Evolutionary conservation across 2,888 invertebrate genomes (phyloP).

Genomic region (Noctua fimbriata): DNA sequence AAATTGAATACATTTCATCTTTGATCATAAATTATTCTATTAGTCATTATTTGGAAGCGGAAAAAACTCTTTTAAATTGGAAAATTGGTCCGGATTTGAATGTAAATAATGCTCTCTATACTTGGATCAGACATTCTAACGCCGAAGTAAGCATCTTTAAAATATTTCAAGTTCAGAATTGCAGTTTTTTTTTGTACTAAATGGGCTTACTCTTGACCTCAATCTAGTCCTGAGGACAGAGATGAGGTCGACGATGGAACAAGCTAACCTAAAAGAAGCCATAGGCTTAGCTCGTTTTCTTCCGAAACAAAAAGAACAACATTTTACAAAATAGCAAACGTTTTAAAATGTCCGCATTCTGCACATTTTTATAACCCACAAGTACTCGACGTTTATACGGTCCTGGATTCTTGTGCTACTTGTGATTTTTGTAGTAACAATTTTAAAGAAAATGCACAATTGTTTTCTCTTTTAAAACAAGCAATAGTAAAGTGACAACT

Average conservation of each 20-base stretch:
- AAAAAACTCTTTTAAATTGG: conserved; percentile 25
- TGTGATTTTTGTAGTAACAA: conserved; percentile 34
- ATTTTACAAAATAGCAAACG: conserved; percentile 32
- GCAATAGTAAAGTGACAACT: conserved; percentile 19
- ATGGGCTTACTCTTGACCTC: no score
- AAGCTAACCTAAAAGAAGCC: no score
- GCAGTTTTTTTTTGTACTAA: no score
- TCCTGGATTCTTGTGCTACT: conserved; percentile 15
- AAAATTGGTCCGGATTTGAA: conserved; percentile 13
- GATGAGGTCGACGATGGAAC: no score
- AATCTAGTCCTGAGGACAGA: no score
- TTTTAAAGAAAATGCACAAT: conserved; percentile 42
- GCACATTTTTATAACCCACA: conserved; percentile 38
- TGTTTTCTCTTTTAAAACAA: conserved; percentile 41
- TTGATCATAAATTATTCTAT: conserved; percentile 56
- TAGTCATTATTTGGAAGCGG: conserved; percentile 38
- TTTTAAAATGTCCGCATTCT: conserved; percentile 31
- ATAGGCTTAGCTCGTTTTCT: conserved; percentile 1
- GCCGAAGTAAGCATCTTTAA: not conserved
- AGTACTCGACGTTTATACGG: conserved; percentile 11
- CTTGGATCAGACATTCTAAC: not conserved
- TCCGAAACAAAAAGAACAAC: conserved; percentile 14
- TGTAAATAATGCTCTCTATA: not conserved
- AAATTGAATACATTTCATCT: conserved; percentile 61
- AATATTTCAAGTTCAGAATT: not conserved